Base-by-base conservation (phyloP, 1,140 invertebrate species). In the Conopomorpha cramerella region DNA sequence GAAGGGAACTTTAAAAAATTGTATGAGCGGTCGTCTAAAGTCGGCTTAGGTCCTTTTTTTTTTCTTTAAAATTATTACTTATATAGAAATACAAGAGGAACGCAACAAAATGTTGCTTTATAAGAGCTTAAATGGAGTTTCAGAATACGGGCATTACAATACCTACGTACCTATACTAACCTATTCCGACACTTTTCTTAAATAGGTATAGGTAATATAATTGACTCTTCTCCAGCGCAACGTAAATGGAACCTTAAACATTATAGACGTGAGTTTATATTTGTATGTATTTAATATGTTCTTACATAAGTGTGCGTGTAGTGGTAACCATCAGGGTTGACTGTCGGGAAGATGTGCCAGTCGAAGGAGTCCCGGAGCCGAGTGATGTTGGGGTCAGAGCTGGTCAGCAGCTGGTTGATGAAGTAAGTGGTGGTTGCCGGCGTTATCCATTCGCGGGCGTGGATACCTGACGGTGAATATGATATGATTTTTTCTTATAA, bases 401-500 rank as follows among this genome's bases (percentile, higher is more conserved):
- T 81, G 32, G 81, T 74, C 11, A 84, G 66, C 30, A 85, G 51
- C 60, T 85, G 67, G 45, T 83, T 68, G 46, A 86, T 82, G 33
- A 84, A 79, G 54, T 84, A 88, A 2, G 86, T 74, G 2, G 81
- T 83, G 0, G 81, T 81, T 0, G 86, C 81, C 3, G 85, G 83
- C 1, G 84, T 78, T 31, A 88, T 85, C 88, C 88, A 90, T 65
- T 86, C 84, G 8, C 83, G 61, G 3, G 82, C 82, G 49, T 86
- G 84, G 39, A 84, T 84, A 16, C 82, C 84, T 62, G 60, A 61
- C 26, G n/a, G n/a, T n/a, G n/a, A n/a, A n/a, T n/a, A n/a, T n/a
- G n/a, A n/a, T n/a, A n/a, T n/a, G n/a, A n/a, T n/a, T n/a, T n/a
- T n/a, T n/a, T n/a, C n/a, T n/a, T n/a, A n/a, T n/a, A n/a, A n/a